Evolutionary conservation across 1,140 invertebrate genomes (phyloP).

Genomic region (honey bee (Apis mellifera)): Amel_HAv3.1 CM009938.2:8581001-8581500

Average conservation of each 20-base stretch:
- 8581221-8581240: constrained; percentile 27
- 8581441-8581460: constrained; percentile 58
- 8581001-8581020: neutral
- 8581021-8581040: constrained; percentile 39
- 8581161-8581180: neutral
- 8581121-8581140: neutral
- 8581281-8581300: neutral
- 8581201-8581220: constrained; percentile 9
- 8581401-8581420: constrained; percentile 65
- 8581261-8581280: neutral
- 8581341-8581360: too few relatives aligned
- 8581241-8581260: constrained; percentile 16
- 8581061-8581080: constrained; percentile 1
- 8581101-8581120: neutral
- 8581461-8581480: constrained; percentile 68
- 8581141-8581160: neutral
- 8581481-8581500: constrained; percentile 78
- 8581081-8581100: neutral
- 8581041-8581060: constrained; percentile 1
- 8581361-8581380: too few relatives aligned
- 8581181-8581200: neutral
- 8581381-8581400: too few relatives aligned
- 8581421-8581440: constrained; percentile 70
- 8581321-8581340: neutral
- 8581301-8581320: neutral